A percentile compares a stretch with the other conserved stretches of the same genome.
phyloP scores from a whole-genome alignment of 1,140 invertebrate species.

The Brachionus calyciflorus region DNA sequence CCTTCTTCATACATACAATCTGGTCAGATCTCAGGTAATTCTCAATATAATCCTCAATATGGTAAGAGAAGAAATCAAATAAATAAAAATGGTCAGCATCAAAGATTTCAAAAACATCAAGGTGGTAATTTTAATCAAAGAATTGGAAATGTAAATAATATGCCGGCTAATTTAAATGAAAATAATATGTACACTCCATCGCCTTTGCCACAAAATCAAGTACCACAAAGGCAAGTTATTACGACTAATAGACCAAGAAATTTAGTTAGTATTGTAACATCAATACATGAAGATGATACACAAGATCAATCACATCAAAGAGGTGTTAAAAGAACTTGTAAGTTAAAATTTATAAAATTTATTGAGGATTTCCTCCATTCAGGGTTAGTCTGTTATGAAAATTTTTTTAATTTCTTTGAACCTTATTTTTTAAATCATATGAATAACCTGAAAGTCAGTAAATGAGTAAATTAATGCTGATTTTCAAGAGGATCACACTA shows the following conservation, averaged over 20 bases:
- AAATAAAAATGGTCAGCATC: constrained; percentile 25
- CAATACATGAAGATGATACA: constrained; percentile 21
- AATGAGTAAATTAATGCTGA: too few relatives aligned
- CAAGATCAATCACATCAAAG: constrained; percentile 30
- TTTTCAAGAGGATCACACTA: too few relatives aligned
- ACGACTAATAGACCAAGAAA: constrained; percentile 17
- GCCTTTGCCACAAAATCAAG: not conserved
- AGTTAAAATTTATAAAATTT: not conserved
- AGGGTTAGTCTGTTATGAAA: too few relatives aligned
- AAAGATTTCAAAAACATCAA: constrained; percentile 15
- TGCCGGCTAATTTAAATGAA: not conserved
- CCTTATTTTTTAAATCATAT: too few relatives aligned
- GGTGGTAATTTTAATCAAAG: not conserved
- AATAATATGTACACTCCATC: constrained; percentile 15
- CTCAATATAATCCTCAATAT: not conserved
- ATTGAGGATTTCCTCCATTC: too few relatives aligned
- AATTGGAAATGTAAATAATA: constrained; percentile 5
- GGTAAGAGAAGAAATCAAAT: constrained; percentile 3
- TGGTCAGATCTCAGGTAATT: not conserved
- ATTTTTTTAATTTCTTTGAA: too few relatives aligned
- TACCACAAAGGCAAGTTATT: not conserved
- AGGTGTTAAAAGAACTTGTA: constrained; percentile 33
- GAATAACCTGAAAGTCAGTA: too few relatives aligned
- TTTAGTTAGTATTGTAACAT: constrained; percentile 45
- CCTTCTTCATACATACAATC: not conserved